Evolutionary conservation across 2,113 vertebrate genomes (phyloP).

Genomic region (Dromiciops gliroides): DNA sequence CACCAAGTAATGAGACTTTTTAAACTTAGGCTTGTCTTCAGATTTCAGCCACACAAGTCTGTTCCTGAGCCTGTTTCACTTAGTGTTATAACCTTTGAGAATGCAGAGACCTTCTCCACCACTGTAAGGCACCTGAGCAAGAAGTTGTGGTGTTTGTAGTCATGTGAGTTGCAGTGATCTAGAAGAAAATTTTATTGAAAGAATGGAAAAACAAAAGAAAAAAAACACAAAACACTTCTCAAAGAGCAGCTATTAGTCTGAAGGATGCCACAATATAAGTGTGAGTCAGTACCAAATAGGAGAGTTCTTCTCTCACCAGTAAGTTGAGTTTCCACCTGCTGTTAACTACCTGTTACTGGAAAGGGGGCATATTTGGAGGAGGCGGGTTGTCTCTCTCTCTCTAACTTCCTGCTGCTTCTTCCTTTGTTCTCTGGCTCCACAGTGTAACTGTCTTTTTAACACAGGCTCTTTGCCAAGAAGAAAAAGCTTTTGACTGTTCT

Average conservation of each 20-base stretch:
- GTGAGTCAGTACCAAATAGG: background rate
- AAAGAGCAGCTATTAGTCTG: background rate
- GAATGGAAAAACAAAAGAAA: background rate
- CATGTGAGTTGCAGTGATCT: background rate
- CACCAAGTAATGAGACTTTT: background rate
- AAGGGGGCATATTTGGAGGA: background rate
- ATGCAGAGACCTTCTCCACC: background rate
- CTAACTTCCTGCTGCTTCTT: background rate
- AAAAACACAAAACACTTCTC: background rate
- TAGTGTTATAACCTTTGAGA: background rate
- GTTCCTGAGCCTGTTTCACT: background rate
- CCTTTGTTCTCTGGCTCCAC: background rate
- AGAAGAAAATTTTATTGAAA: background rate
- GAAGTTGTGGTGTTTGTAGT: background rate
- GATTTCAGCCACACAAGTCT: background rate
- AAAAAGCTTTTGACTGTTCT: background rate
- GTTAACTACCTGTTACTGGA: background rate
- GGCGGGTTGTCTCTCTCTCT: background rate
- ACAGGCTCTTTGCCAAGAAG: background rate
- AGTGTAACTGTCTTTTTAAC: background rate
- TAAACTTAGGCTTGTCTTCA: background rate
- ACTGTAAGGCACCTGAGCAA: background rate
- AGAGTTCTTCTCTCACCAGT: background rate
- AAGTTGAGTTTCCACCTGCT: background rate
- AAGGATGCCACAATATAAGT: background rate